phyloP scores from a whole-genome alignment of 2,113 vertebrate genomes.

The Neogale vison region DNA sequence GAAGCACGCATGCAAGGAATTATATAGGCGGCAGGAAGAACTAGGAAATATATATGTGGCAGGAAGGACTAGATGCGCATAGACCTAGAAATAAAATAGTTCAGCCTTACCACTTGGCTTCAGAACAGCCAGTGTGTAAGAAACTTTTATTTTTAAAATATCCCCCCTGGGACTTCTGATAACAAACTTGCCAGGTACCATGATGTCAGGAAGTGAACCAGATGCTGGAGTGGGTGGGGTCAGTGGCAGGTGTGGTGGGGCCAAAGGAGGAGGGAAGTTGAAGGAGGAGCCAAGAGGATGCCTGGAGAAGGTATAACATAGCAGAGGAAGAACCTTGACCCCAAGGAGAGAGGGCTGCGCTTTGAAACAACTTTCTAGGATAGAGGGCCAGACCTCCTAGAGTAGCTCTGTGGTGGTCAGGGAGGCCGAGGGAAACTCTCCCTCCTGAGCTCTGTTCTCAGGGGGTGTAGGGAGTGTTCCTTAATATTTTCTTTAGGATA shows the following conservation, averaged over 20 bases:
- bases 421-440: too few relatives aligned
- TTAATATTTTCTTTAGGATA: constrained; percentile 9
- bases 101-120: not conserved
- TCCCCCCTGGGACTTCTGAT: not conserved
- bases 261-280: not conserved
- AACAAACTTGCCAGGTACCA: not conserved
- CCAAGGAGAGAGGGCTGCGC: not conserved
- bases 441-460: not conserved
- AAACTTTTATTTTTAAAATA: not conserved
- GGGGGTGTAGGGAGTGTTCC: too few relatives aligned
- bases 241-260: not conserved
- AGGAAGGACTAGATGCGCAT: not conserved
- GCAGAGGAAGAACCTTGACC: not conserved
- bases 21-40: not conserved
- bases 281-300: not conserved
- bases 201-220: not conserved
- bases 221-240: not conserved
- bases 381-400: not conserved
- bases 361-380: not conserved
- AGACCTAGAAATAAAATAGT: not conserved
- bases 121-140: not conserved
- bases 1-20: not conserved
- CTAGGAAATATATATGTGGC: too few relatives aligned
- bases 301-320: not conserved
- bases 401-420: too few relatives aligned